Conservation (phyloP, 2,113 vertebrate genomes). For the Catagonus wagneri region DNA sequence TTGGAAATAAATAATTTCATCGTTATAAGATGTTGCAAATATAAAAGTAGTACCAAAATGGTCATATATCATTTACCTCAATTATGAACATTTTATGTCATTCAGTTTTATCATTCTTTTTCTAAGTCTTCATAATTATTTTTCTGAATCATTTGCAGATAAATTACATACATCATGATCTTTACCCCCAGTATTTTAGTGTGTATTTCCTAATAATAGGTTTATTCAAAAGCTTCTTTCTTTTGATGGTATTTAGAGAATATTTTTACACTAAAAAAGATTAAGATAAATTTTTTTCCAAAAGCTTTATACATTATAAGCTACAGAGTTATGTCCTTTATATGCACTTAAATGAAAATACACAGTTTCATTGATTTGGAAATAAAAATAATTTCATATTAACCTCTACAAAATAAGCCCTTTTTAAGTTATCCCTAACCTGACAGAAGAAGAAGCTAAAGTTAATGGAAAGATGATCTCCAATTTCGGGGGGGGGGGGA, state of each 20-base stretch:
- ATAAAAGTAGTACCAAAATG: background rate
- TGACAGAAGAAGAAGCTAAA: background rate
- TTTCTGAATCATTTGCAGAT: background rate
- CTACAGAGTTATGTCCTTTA: conserved; percentile 68
- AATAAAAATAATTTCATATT: conserved; percentile 63
- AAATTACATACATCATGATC: background rate
- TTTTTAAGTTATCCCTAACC: conserved; percentile 55
- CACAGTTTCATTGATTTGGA: background rate
- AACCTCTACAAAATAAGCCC: conserved; percentile 72
- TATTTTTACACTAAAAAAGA: conserved; percentile 81
- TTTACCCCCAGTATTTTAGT: background rate
- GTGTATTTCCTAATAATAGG: background rate
- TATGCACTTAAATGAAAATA: conserved; percentile 66
- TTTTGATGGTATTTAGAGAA: conserved; percentile 73
- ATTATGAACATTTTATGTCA: background rate
- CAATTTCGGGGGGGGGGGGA: conserved; percentile 1
- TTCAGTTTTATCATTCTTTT: background rate
- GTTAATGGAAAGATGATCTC: conserved; percentile 65
- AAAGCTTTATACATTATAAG: conserved; percentile 71
- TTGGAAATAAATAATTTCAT: background rate
- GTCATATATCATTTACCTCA: background rate
- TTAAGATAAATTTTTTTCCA: conserved; percentile 78
- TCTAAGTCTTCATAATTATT: background rate
- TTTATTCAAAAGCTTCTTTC: background rate
- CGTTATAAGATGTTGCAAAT: background rate